A percentile compares a stretch with the other conserved stretches of the same genome.
Evolutionary conservation across 1,140 invertebrate genomes (phyloP).

Genomic region (Danaus melanippus): DNA sequence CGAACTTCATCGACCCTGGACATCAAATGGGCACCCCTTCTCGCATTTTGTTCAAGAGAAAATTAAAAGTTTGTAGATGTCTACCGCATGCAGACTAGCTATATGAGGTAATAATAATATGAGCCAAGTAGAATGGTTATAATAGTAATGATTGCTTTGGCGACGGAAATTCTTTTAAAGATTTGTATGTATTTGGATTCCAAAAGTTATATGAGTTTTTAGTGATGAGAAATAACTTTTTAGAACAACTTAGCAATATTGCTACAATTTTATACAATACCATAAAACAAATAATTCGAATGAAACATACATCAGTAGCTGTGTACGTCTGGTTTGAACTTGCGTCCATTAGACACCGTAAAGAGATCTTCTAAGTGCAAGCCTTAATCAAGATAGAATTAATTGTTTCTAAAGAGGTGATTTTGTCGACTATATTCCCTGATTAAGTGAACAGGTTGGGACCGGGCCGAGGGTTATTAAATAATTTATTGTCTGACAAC

Average conservation of each 20-base stretch:
- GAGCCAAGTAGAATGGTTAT: too few species aligned
- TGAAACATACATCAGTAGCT: too few species aligned
- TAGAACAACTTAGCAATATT: too few species aligned
- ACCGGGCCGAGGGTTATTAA: constrained; percentile 55
- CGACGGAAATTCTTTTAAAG: too few species aligned
- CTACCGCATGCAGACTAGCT: constrained; percentile 14
- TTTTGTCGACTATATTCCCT: constrained; percentile 53
- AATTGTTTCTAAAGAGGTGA: constrained; percentile 66
- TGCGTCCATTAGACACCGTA: constrained; percentile 29
- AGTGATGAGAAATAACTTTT: too few species aligned
- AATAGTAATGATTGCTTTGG: too few species aligned
- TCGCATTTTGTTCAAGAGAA: constrained; percentile 59
- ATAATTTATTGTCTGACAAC: constrained; percentile 67
- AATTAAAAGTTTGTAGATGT: constrained; percentile 59
- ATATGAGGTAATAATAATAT: constrained; percentile 4
- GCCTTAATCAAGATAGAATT: constrained; percentile 52
- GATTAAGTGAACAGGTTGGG: constrained; percentile 59
- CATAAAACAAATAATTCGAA: too few species aligned
- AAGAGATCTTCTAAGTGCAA: constrained; percentile 41
- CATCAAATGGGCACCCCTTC: constrained; percentile 66
- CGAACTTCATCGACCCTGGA: constrained; percentile 66
- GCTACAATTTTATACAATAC: too few species aligned
- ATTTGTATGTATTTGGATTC: too few species aligned
- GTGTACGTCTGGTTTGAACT: background rate
- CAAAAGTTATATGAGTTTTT: too few species aligned